phyloP scores from a whole-genome alignment of 2,113 vertebrate species.

The Gorsachius goisagi region DNA sequence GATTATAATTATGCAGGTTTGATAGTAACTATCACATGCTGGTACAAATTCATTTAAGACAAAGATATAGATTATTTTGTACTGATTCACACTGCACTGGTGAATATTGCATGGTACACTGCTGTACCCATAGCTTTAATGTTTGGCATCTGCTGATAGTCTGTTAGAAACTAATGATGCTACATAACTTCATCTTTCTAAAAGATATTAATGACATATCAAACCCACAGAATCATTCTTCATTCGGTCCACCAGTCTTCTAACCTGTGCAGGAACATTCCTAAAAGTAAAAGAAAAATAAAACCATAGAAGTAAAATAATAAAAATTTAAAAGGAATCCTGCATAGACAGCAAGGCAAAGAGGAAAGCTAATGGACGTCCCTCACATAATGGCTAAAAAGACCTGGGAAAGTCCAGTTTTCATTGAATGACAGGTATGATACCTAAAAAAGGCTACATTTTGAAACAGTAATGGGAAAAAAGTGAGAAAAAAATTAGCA shows the following conservation, averaged over 20 bases:
- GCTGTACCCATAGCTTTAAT: not conserved
- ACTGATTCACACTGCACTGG: not conserved
- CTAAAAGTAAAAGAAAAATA: constrained; percentile 41
- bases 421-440: not conserved
- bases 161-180: not conserved
- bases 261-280: constrained; percentile 48
- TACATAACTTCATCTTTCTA: not conserved
- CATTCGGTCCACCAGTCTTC: constrained; percentile 67
- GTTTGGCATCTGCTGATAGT: not conserved
- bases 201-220: not conserved
- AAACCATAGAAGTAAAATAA: not conserved
- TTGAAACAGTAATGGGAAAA: not conserved
- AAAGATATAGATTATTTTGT: not conserved
- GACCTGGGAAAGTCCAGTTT: not conserved
- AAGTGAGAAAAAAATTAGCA: not conserved
- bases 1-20: not conserved
- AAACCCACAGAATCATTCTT: constrained; percentile 68
- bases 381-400: not conserved
- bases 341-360: not conserved
- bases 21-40: not conserved
- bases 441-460: not conserved
- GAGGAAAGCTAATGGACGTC: not conserved
- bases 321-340: not conserved
- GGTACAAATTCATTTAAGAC: not conserved
- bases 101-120: not conserved